Evolutionary conservation across 37 sponge, comb jelly and placozoan genomes (phyloP).

Genomic region (Geodia barretti): DNA sequence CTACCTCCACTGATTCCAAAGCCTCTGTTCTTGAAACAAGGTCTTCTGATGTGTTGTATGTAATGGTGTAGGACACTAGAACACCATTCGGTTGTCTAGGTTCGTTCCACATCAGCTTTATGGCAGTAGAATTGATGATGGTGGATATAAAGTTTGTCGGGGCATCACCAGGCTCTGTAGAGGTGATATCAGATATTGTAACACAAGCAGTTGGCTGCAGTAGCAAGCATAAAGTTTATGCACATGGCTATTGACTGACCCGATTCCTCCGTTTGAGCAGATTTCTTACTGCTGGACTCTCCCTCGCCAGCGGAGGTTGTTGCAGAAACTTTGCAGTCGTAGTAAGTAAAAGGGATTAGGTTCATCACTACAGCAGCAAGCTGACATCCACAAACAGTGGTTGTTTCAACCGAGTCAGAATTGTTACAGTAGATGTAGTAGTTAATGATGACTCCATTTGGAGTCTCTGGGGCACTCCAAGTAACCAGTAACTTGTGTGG

Average conservation of each 20-base stretch:
- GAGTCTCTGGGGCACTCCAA: constrained; percentile 2
- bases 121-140: neutral
- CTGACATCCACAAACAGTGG: neutral
- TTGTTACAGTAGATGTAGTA: constrained; percentile 11
- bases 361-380: neutral
- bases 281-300: neutral
- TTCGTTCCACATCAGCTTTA: neutral
- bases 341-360: constrained; percentile 1
- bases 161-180: constrained; percentile 8
- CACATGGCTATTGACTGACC: neutral
- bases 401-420: neutral
- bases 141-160: neutral
- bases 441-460: neutral
- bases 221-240: no score
- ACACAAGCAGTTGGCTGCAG: no score
- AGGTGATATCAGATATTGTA: no score
- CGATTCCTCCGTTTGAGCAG: constrained; percentile 14
- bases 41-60: neutral
- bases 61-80: constrained; percentile 5
- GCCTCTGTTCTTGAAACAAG: neutral
- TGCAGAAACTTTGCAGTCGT: constrained; percentile 12
- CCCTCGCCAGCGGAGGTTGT: constrained; percentile 15
- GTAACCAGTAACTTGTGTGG: neutral
- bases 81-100: constrained; percentile 16
- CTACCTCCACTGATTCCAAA: neutral